Percentiles rank a stretch among this genome's conserved stretches.
Conservation (phyloP, 2,797 vertebrate genomes). For the Gallinago nigripennis region DNA sequence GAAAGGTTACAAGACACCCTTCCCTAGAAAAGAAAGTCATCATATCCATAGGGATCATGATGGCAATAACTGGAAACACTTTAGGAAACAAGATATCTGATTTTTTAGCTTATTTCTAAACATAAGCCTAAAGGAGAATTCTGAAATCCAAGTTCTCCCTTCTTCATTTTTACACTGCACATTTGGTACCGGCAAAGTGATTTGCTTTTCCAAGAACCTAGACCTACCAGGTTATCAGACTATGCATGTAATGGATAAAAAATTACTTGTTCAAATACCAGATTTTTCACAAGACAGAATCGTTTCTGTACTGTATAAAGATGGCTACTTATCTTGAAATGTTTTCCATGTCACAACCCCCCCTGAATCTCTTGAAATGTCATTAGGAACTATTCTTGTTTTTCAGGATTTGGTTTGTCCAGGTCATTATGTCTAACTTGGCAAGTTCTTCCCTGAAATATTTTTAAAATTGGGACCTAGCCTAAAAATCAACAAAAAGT, state of each 20-base stretch:
- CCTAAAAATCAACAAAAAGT: background rate
- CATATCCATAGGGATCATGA: background rate
- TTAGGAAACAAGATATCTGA: background rate
- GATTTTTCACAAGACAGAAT: background rate
- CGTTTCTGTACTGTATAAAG: background rate
- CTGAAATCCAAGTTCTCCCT: background rate
- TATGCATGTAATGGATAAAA: background rate
- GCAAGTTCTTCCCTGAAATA: background rate
- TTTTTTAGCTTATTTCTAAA: background rate
- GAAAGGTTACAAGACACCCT: background rate
- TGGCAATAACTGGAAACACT: background rate
- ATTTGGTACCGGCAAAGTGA: background rate
- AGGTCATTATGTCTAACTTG: background rate
- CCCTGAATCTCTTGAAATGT: background rate
- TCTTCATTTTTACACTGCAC: background rate
- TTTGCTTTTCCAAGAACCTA: background rate
- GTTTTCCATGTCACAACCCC: background rate
- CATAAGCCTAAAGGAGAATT: background rate
- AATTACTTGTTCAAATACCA: background rate
- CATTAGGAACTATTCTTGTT: background rate
- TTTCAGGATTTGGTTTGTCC: background rate
- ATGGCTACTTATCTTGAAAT: background rate
- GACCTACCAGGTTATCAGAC: background rate
- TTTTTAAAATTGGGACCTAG: background rate
- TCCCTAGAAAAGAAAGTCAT: background rate